Base-by-base conservation (phyloP, 2,888 invertebrate genomes). In the Acrobasis consociella region DNA sequence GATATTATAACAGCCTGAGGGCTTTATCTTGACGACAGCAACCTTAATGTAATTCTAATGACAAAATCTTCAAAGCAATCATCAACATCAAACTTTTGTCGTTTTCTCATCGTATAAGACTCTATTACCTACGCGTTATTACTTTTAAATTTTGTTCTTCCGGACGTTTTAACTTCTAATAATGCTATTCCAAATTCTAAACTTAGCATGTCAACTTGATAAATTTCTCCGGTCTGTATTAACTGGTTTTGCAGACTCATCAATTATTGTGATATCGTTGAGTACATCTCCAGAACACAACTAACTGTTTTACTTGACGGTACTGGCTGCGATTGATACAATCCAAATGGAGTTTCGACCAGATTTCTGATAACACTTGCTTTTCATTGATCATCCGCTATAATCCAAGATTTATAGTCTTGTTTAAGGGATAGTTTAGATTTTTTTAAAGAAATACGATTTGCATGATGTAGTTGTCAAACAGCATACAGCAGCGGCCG, bases 21-120 rank as follows among this genome's bases (percentile, higher is more conserved):
- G 56, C 56, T 56, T 42, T 46, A 56, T 22, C 46, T 56, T n/a
- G 42, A 56, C 42, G 13, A 42, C 17, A 17, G 22, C 22, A 56
- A 42, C 56, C 56, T 46, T 61, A 64, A 60, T 60, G 60, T 65
- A 46, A 55, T 55, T 60, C 22, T 60, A 63, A 56, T 59, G 50
- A 51, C 56, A 62, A 46, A 55, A 55, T 49, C 37, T 53, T 55
- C 37, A 49, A 39, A 62, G 39, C 55, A 51, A 62, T 51, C 50
- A 49, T 50, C n/a, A 37, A 49, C 53, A 62, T 55, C 39, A 56
- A 39, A 42, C 9, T 42, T 56, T 55, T 55, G 15, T 56, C 16
- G 10, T 56, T 42, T 37, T 42, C 46, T 55, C 55, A 39, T 42
- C 16, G 37, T 31, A 46, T 46, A 11, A 13, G 11, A 46, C 46